Evolutionary conservation across 2,888 invertebrate genomes (phyloP).

Genomic region (Eudasyphora cyanicolor): DNA sequence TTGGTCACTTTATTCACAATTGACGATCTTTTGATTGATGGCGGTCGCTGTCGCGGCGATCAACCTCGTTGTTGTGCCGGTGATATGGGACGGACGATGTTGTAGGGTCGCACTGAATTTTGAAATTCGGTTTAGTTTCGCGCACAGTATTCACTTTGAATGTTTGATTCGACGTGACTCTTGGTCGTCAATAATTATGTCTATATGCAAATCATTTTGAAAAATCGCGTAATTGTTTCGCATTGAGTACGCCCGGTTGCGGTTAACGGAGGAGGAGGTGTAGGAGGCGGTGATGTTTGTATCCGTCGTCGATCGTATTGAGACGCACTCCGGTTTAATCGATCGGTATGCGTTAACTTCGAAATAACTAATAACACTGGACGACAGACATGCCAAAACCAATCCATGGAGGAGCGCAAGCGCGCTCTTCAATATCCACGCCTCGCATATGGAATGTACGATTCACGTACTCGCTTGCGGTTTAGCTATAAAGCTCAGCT

Average conservation of each 20-base stretch:
- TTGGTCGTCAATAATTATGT: slow-evolving; percentile 12
- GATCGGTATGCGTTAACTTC: slow-evolving; percentile 74
- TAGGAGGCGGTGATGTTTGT: neutral
- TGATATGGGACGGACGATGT: neutral
- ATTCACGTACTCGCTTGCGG: slow-evolving; percentile 31
- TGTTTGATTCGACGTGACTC: neutral
- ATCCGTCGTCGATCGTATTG: slow-evolving; percentile 32
- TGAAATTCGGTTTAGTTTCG: slow-evolving; percentile 22
- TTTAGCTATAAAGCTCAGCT: slow-evolving; percentile 53
- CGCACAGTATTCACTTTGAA: slow-evolving; percentile 39
- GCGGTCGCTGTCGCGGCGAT: slow-evolving; percentile 69
- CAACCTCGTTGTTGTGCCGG: slow-evolving; percentile 19
- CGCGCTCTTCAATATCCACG: slow-evolving; percentile 32
- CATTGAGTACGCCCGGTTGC: neutral
- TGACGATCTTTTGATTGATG: slow-evolving; percentile 70
- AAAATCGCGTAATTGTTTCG: slow-evolving; percentile 41
- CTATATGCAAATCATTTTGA: slow-evolving; percentile 32
- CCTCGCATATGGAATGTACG: neutral
- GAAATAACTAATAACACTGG: slow-evolving; percentile 76
- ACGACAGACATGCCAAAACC: slow-evolving; percentile 69
- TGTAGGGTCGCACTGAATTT: neutral
- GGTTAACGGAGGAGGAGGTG: neutral
- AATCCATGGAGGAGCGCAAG: slow-evolving; percentile 48
- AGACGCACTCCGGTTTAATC: slow-evolving; percentile 66
- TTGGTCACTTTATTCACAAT: slow-evolving; percentile 24